Evolutionary conservation across 2,113 vertebrate genomes (phyloP).

Genomic region (Ceyx margarethae): DNA sequence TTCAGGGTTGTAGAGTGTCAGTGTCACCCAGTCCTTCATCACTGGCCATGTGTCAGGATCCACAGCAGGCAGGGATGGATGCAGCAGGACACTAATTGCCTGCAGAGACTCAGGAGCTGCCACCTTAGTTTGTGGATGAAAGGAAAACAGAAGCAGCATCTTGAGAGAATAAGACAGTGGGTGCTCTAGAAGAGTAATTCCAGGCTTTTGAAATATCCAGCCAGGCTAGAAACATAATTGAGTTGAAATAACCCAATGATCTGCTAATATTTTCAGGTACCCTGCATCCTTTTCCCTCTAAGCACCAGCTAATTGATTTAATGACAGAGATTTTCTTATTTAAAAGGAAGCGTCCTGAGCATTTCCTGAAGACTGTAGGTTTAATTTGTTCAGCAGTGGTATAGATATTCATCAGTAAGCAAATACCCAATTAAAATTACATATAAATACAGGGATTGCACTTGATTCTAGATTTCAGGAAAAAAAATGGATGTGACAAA

Average conservation of each 20-base stretch:
- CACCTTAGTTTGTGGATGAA: neutral
- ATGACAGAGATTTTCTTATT: neutral
- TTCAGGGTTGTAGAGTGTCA: neutral
- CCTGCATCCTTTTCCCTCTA: neutral
- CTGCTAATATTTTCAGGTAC: neutral
- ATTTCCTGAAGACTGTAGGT: neutral
- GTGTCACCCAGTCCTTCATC: neutral
- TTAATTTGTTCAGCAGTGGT: neutral
- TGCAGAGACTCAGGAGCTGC: neutral
- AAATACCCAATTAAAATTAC: neutral
- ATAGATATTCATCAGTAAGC: neutral
- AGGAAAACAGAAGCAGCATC: neutral
- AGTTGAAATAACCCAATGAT: neutral
- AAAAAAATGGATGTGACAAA: neutral
- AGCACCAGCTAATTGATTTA: neutral
- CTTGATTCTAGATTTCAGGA: neutral
- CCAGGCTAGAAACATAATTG: neutral
- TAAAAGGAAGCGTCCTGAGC: neutral
- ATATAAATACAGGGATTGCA: neutral
- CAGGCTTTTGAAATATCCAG: neutral
- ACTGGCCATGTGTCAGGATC: neutral
- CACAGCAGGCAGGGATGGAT: neutral
- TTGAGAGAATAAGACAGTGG: neutral
- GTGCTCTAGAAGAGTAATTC: neutral
- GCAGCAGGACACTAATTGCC: neutral